phyloP scores from a whole-genome alignment of 2,113 vertebrate species.

The Chamaetylas fuelleborni region DNA sequence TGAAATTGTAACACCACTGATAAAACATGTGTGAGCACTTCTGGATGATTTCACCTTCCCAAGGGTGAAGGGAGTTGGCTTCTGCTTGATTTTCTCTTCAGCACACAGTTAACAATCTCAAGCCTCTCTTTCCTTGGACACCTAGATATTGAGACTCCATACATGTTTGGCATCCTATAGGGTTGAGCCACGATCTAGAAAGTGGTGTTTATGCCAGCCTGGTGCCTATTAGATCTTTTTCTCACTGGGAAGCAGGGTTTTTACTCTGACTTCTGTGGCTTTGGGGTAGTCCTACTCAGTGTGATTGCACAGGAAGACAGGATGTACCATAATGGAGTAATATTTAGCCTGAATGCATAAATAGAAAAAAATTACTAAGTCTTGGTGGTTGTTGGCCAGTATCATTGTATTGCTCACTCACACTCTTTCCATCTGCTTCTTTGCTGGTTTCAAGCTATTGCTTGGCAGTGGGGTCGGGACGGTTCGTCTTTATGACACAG shows the following conservation, averaged over 20 bases:
- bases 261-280: not conserved
- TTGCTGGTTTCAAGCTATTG: constrained; percentile 79
- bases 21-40: not conserved
- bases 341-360: not conserved
- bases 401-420: not conserved
- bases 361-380: not conserved
- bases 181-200: not conserved
- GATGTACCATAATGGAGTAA: not conserved
- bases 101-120: not conserved
- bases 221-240: not conserved
- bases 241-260: not conserved
- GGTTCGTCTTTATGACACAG: constrained; percentile 92
- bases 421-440: not conserved
- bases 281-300: not conserved
- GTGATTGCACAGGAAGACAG: not conserved
- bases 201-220: not conserved
- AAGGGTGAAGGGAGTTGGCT: not conserved
- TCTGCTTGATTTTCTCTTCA: not conserved
- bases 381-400: not conserved
- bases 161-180: not conserved
- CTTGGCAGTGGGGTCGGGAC: constrained; percentile 93
- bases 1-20: not conserved
- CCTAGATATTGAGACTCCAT: not conserved
- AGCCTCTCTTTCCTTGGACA: not conserved
- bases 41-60: not conserved